Evolutionary conservation across 2,888 invertebrate genomes (phyloP), one percentile per base, ranked within the genome.

Genomic region (Trachelus tabidus): DNA sequence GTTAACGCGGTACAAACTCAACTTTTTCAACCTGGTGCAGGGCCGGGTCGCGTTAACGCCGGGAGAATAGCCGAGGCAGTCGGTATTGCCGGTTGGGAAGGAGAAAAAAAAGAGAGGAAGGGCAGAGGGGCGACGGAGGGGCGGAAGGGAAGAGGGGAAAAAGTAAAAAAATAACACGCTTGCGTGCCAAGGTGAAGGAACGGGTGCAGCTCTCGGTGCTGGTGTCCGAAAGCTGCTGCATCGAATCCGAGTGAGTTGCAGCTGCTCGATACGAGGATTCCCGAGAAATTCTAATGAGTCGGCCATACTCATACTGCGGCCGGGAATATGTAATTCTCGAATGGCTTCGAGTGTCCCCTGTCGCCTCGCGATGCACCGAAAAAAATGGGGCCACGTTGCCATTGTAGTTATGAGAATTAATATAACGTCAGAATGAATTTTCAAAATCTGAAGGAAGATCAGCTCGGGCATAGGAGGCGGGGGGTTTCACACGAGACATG

Each of bases 161-260:
- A 84, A 82, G 85, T 86, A 86, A 84, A 85, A 83, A 86, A 87
- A 87, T 86, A 86, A 79, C 86, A 82, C 80, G 82, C 87, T 75
- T 77, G 79, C 76, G 76, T 76, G 80, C 83, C 85, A 86, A 88
- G 89, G 87, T 88, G 89, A 89, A 89, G 88, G 87, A 89, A 89
- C 89, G 88, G 87, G 86, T 86, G 88, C 87, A 81, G 76, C 75
- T 83, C 82, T 85, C 83, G 23, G 56, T 83, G 83, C 83, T 83
- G 82, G 79, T 80, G 56, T 77, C 56, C 56, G 56, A 56, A 56
- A 23, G 56, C 56, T 9, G 56, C 56, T 56, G 56, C 56, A 56
- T 56, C 56, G 56, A 56, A 56, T 56, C 56, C 56, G 56, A 56
- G 56, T 56, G 23, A 56, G 56, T 56, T 56, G 56, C 56, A 56